Evolutionary conservation across 2,888 invertebrate genomes (phyloP).

Genomic region (Alloplasta piceator): DNA sequence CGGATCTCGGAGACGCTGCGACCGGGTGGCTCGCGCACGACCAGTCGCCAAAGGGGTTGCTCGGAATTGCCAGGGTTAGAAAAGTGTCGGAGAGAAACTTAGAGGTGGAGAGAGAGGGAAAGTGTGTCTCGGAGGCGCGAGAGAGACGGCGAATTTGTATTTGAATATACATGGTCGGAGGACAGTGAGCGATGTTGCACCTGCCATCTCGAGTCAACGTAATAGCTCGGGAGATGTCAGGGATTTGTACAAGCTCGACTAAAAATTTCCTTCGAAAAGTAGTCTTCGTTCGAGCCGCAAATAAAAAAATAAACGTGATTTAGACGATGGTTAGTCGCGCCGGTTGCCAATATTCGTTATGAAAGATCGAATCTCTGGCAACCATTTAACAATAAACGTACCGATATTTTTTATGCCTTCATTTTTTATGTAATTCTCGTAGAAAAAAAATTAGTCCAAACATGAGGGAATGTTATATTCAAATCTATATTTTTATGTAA

Average conservation of each 20-base stretch:
- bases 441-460: no score
- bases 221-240: slow-evolving; percentile 80
- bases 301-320: no score
- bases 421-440: no score
- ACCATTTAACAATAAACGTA: no score
- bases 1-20: slow-evolving; percentile 22
- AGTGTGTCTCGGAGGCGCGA: slow-evolving; percentile 35
- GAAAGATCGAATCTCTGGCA: neutral
- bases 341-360: slow-evolving; percentile 40
- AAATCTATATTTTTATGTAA: no score
- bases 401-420: no score
- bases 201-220: slow-evolving; percentile 79
- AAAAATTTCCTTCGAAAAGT: slow-evolving; percentile 70
- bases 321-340: slow-evolving; percentile 33
- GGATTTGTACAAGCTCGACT: slow-evolving; percentile 72
- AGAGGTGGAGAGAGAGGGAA: slow-evolving; percentile 50
- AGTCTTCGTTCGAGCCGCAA: slow-evolving; percentile 62
- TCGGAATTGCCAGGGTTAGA: slow-evolving; percentile 24
- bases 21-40: slow-evolving; percentile 55
- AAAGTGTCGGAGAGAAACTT: slow-evolving; percentile 38
- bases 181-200: slow-evolving; percentile 82
- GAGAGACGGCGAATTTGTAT: slow-evolving; percentile 64
- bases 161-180: slow-evolving; percentile 72
- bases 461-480: no score
- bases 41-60: slow-evolving; percentile 55